Percentiles rank a stretch among this genome's conserved stretches.
These are phyloP conservation scores for Ceuthmochares aereus DNA, from an alignment of 2,113 vertebrate species.

Conservation along the genomic window DNA sequence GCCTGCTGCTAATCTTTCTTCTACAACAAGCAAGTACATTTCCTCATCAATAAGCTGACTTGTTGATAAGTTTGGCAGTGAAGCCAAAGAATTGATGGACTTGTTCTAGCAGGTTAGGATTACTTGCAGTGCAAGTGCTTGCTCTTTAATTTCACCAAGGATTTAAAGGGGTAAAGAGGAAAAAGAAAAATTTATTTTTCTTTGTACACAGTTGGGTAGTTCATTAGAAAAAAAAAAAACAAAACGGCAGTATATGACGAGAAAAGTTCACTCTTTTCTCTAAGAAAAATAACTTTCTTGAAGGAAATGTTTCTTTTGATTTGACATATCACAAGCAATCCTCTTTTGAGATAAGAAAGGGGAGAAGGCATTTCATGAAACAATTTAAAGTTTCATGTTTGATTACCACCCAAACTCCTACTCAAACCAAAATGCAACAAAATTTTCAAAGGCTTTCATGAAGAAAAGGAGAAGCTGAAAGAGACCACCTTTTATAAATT, in stretches of 20 bases:
- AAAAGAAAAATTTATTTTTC: neutral
- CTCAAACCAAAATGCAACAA: neutral
- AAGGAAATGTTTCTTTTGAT: neutral
- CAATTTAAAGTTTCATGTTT: neutral
- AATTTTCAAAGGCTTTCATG: neutral
- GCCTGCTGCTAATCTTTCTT: neutral
- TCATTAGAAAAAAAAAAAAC: neutral
- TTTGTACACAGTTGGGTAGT: neutral
- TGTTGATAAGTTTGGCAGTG: neutral
- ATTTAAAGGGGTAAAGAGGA: neutral
- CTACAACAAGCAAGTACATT: neutral
- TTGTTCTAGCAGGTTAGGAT: neutral
- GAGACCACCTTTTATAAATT: neutral
- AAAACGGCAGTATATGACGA: no score
- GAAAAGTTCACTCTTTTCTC: neutral
- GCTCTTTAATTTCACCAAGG: neutral
- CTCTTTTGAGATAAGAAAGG: neutral
- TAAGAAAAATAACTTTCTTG: neutral
- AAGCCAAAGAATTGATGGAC: neutral
- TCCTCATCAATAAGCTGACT: neutral
- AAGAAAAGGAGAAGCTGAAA: neutral
- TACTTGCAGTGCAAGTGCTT: neutral
- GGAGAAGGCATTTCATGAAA: fast-evolving
- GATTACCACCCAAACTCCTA: neutral
- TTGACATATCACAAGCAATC: neutral